Evolutionary conservation across 2,113 vertebrate species (phyloP).

Genomic region (Eleginops maclovinus): DNA sequence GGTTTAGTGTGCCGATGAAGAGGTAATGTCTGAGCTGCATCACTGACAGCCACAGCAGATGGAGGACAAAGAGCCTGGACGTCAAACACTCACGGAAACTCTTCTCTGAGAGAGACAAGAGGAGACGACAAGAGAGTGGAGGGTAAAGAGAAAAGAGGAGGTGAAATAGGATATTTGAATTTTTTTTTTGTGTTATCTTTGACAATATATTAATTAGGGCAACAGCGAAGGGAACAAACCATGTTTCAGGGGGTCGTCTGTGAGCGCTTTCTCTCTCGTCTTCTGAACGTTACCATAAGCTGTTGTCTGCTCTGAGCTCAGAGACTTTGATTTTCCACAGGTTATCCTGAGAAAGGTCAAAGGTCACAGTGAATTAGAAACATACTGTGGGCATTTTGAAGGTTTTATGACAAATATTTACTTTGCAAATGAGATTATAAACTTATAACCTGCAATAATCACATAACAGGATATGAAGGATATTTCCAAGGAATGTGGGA

Average conservation of each 20-base stretch:
- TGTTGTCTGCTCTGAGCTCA: not conserved
- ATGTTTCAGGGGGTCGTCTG: slow-evolving; percentile 4
- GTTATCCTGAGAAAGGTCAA: slow-evolving; percentile 66
- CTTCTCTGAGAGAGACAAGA: slow-evolving; percentile 56
- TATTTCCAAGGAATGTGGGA: not conserved
- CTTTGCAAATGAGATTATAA: not conserved
- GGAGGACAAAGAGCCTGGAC: slow-evolving; percentile 87
- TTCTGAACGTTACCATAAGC: not conserved
- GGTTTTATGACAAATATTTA: not conserved
- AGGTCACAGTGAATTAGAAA: slow-evolving; percentile 22
- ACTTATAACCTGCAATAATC: not conserved
- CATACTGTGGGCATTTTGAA: not conserved
- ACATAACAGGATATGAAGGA: not conserved
- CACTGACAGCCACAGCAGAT: slow-evolving; percentile 90
- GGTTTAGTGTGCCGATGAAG: slow-evolving; percentile 93
- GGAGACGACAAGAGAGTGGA: not conserved
- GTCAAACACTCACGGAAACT: slow-evolving; percentile 83
- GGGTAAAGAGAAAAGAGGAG: not conserved
- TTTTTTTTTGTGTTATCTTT: no score
- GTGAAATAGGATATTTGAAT: not conserved
- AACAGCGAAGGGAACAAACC: slow-evolving; percentile 50
- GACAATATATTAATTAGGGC: not conserved
- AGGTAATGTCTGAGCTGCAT: slow-evolving; percentile 93
- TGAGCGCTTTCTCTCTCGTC: slow-evolving; percentile 9
- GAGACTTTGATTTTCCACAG: slow-evolving; percentile 58